phyloP scores from a whole-genome alignment of 2,888 invertebrate genomes.

The Hirtodrosophila trivittata region DNA sequence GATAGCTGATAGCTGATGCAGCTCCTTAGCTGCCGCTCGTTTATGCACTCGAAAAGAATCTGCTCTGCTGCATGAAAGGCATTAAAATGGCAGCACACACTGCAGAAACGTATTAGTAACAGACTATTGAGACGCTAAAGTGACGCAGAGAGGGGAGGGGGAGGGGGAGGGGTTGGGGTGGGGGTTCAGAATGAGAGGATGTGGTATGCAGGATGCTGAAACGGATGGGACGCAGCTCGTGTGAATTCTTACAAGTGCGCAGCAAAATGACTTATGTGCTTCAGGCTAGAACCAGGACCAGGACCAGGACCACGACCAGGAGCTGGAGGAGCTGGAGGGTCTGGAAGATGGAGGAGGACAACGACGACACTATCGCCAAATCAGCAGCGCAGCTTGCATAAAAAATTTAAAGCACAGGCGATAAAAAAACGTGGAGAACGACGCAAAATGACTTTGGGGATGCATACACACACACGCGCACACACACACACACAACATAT shows the following conservation, averaged over 20 bases:
- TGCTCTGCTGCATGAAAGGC: slow-evolving; percentile 68
- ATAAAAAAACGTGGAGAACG: slow-evolving; percentile 59
- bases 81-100: slow-evolving; percentile 71
- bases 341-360: slow-evolving; percentile 7
- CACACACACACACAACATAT: slow-evolving; percentile 42
- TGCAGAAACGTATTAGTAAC: slow-evolving; percentile 74
- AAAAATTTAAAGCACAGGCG: slow-evolving; percentile 68
- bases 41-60: slow-evolving; percentile 76
- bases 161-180: slow-evolving; percentile 5
- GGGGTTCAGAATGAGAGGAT: slow-evolving; percentile 8
- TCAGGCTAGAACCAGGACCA: slow-evolving; percentile 43
- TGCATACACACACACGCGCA: slow-evolving; percentile 11
- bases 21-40: slow-evolving; percentile 57
- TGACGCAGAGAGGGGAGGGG: slow-evolving; percentile 27
- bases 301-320: slow-evolving; percentile 10
- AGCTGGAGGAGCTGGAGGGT: slow-evolving; percentile 6
- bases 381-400: slow-evolving; percentile 74
- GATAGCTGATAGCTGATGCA: slow-evolving; percentile 42
- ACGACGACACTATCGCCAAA: slow-evolving; percentile 76
- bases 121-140: slow-evolving; percentile 78
- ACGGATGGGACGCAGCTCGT: slow-evolving; percentile 59
- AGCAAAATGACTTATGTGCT: slow-evolving; percentile 76
- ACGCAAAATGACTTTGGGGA: slow-evolving; percentile 69
- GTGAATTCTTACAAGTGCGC: slow-evolving; percentile 76
- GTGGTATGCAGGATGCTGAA: slow-evolving; percentile 34